Evolutionary conservation across 1,140 invertebrate species (phyloP), one percentile per base, ranked within the genome.

Genomic region (Hetaerina americana): DNA sequence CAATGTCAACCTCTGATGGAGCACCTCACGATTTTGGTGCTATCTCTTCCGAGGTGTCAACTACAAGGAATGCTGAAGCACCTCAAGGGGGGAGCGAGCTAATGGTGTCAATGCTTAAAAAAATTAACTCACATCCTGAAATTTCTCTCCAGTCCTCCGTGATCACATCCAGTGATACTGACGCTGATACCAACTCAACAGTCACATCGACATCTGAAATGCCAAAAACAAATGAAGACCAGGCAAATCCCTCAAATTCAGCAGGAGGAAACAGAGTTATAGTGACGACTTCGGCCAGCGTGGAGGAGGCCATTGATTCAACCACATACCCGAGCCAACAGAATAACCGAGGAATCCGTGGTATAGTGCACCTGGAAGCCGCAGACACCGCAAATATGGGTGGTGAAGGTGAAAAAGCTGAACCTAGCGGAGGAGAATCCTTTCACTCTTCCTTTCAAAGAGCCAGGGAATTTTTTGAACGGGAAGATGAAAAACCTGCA

Each of bases 341-440:
- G 81, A 8, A 81, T 80, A 3, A 81, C 80, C 66, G 77, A 78
- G 15, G 81, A 82, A 40, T 79, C 68, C 81, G 82, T 27, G 81
- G 82, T 66, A 80, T 79, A 73, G 81, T 79, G 2, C 66, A 80
- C 1, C 79, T 80, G 27, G 76, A 78, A 1, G 79, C 79, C 49
- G 78, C 78, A 57, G 40, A 57, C 22, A n/a, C 15, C 2, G 15
- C 2, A 57, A 3, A 12, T n/a, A 57, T 3, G 3, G 22, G 22
- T n/a, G 15, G 22, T 57, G 15, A 3, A 5, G 40, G 40, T 57
- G 40, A 57, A 18, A n/a, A 3, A 10, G 40, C 40, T 5, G 22
- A 57, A 12, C 15, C 22, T 12, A 57, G 15, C 10, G 22, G 40
- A 18, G 40, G 40, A 10, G 40, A 57, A 18, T 57, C 40, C 22